These are phyloP conservation scores for Murina feae DNA, from an alignment of 2,113 vertebrate genomes.

Conservation along the genomic window DNA sequence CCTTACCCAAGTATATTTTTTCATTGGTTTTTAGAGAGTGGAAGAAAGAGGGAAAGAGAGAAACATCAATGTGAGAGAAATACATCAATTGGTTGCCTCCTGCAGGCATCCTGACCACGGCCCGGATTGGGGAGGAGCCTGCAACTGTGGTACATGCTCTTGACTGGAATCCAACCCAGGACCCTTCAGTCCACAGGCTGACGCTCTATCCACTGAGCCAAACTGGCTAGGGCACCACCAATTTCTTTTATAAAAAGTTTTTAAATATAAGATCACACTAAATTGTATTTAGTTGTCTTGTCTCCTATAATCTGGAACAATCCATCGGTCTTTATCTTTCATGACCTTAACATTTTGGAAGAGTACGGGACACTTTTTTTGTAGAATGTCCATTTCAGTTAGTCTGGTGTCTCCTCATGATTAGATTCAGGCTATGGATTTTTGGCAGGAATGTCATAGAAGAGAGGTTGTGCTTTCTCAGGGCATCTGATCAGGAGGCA, in stretches of 20 bases:
- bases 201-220: too few species aligned
- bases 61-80: too few species aligned
- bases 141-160: too few species aligned
- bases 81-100: too few species aligned
- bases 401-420: conserved; percentile 20
- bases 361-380: neutral
- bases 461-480: neutral
- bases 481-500: conserved; percentile 9
- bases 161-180: too few species aligned
- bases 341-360: conserved; percentile 2
- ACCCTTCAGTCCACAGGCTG: too few species aligned
- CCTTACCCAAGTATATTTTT: too few species aligned
- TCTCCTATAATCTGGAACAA: neutral
- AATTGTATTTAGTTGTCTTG: neutral
- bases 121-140: too few species aligned
- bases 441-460: neutral
- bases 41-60: too few species aligned
- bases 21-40: too few species aligned
- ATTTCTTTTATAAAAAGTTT: neutral
- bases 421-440: conserved; percentile 14
- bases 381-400: neutral
- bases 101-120: too few species aligned
- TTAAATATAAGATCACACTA: neutral
- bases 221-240: neutral
- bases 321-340: neutral